Evolutionary conservation across 2,113 vertebrate genomes (phyloP), one percentile per base, ranked within the genome.

Genomic region (Cyprinus carpio): DNA sequence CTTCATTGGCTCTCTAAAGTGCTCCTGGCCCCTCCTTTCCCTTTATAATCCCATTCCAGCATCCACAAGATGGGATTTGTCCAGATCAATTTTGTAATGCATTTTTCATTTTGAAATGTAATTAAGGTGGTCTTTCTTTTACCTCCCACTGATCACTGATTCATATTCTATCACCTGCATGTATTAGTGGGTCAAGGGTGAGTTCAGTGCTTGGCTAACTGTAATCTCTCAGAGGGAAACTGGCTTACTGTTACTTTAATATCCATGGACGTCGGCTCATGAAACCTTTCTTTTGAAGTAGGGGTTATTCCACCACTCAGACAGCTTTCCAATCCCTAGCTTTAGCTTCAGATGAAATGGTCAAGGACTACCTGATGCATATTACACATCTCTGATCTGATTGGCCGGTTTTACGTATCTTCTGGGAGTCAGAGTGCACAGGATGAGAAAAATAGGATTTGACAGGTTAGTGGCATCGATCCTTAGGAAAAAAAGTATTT

Each of bases 131-230:
- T 89, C 86, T 77, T 85, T 75, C 74, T 76, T 87, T 86, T 87
- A 84, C 87, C 89, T 77, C 76, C 83, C 82, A 29, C 74, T 86
- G 86, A 92, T 91, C 86, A 34, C 75, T 89, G 88, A 92, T 91
- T 91, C 87, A 91, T 89, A 83, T 40, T 83, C 85, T 82, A 84
- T 92, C 92, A 89, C 88, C 90, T 90, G 90, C 89, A 86, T 90
- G 91, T 93, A 93, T 94, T 91, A 93, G 84, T 82, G 81, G 92
- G 92, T 93, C 94, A 92, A 84, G 84, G 88, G 90, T 93, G 90
- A 93, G 90, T 91, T 87, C 88, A 86, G 90, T 46, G 88, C 88
- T 85, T 62, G 88, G 85, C 85, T 90, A 86, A 90, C 87, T 92
- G 72, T 92, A 89, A 90, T 92, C 87, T 87, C 81, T 85, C 49